Evolutionary conservation across 2,888 invertebrate genomes (phyloP), one percentile per base, ranked within the genome.

Genomic region (Tetragonula carbonaria): DNA sequence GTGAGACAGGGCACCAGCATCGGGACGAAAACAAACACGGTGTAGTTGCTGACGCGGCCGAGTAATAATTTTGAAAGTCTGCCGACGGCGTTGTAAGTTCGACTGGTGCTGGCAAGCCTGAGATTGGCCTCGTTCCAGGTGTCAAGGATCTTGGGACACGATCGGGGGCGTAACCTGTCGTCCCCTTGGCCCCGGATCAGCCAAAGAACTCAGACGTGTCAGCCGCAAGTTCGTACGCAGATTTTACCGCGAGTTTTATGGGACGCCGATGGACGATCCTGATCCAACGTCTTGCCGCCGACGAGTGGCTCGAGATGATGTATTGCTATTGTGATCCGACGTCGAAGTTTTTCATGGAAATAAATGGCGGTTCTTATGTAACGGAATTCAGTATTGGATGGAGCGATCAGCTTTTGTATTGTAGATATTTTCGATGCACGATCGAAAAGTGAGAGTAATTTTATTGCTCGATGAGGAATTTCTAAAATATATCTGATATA

Each of bases 101-200:
- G 91, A 91, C 91, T 28, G 91, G 91, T 91, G 84, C 85, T 88
- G 62, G 62, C 23, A 23, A 6, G 16, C 62, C n/a, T 16, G 87
- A 90, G 88, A 90, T 93, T 94, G 94, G 94, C 93, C 88, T 82
- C 78, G 90, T 93, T 93, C 94, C 94, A 94, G 93, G 92, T 94
- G 93, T 93, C 93, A 93, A 93, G 92, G 92, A 92, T 92, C 91
- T 88, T 83, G n/a, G 6, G 8, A 85, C 83, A 75, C 79, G 80
- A 63, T 82, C 86, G 86, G 86, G 88, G 88, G 90, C 91, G 91
- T 91, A 90, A 88, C 90, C 88, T 88, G 88, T 87, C 91, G 88
- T 86, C 87, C 90, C 86, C 87, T 89, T 88, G 90, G 90, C 84
- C 80, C 82, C 78, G 85, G 90, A 90, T 90, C 90, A 88, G 84